Conservation (phyloP, 2,113 vertebrate species). For the Aegypius monachus region DNA sequence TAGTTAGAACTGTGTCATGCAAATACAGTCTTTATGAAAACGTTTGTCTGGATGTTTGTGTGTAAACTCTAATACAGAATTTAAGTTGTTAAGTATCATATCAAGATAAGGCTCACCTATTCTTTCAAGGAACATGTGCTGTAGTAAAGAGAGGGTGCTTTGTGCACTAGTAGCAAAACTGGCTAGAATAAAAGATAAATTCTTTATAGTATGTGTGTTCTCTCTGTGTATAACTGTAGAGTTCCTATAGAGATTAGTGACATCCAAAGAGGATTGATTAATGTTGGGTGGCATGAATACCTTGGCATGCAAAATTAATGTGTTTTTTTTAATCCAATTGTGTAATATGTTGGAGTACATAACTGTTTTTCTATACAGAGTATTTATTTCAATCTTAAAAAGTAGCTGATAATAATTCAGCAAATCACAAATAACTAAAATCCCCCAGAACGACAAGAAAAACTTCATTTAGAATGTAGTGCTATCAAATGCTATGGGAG, state of each 20-base stretch:
- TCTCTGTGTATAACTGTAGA: not conserved
- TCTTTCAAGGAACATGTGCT: not conserved
- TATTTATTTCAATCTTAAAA: not conserved
- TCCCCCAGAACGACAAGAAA: not conserved
- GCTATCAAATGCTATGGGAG: not conserved
- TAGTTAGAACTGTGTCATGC: not conserved
- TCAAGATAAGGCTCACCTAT: not conserved
- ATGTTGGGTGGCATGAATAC: not conserved
- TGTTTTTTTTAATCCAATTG: accelerated
- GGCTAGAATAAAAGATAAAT: not conserved
- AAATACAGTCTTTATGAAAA: not conserved
- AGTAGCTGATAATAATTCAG: not conserved
- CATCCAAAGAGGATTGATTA: not conserved
- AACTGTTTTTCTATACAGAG: not conserved
- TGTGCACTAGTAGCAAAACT: not conserved
- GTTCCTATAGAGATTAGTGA: not conserved
- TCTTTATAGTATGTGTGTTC: not conserved
- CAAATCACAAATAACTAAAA: not conserved
- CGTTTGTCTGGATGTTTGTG: not conserved
- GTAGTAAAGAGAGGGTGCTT: not conserved
- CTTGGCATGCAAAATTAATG: not conserved
- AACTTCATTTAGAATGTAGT: not conserved
- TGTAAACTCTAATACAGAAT: not conserved
- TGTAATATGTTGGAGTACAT: not conserved
- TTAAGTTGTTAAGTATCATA: not conserved